These are phyloP conservation scores for Lampris incognitus DNA, from an alignment of 2,113 vertebrate species.

Conservation along the genomic window DNA sequence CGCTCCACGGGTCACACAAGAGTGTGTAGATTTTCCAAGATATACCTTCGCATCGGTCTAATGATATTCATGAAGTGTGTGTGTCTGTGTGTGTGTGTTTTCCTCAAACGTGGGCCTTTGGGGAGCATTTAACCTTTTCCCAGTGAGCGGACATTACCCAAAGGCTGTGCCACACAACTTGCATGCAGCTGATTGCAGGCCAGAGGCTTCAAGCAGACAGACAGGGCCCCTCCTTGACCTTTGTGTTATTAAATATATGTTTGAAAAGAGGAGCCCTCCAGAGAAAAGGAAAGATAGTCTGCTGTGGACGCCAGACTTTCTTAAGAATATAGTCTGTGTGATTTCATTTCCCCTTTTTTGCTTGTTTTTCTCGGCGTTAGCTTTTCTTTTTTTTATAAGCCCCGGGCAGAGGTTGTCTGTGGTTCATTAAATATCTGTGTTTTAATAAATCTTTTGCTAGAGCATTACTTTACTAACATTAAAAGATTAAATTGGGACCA, in stretches of 20 bases:
- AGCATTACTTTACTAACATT: too few species aligned
- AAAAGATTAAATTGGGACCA: too few species aligned
- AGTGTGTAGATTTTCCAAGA: slow-evolving; percentile 42
- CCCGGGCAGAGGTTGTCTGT: too few species aligned
- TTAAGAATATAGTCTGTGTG: background rate
- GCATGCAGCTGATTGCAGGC: slow-evolving; percentile 61
- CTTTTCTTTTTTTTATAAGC: background rate
- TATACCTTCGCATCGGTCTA: slow-evolving; percentile 52
- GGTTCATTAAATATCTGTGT: too few species aligned
- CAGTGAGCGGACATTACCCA: slow-evolving; percentile 48
- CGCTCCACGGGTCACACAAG: slow-evolving; percentile 35
- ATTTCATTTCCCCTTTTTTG: background rate
- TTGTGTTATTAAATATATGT: slow-evolving; percentile 79
- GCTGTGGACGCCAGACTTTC: slow-evolving; percentile 4
- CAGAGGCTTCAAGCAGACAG: slow-evolving; percentile 48
- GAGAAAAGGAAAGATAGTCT: slow-evolving; percentile 18
- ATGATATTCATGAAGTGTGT: slow-evolving; percentile 67
- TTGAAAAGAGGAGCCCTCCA: slow-evolving; percentile 55
- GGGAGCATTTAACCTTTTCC: slow-evolving; percentile 77
- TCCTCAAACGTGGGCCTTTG: slow-evolving; percentile 28
- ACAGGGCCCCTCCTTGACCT: slow-evolving; percentile 71
- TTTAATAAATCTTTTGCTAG: too few species aligned
- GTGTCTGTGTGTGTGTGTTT: slow-evolving; percentile 15
- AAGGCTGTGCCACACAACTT: slow-evolving; percentile 53
- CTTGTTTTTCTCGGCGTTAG: background rate